phyloP scores from a whole-genome alignment of 2,888 invertebrate genomes.

The Arrhopalites spinosus region DNA sequence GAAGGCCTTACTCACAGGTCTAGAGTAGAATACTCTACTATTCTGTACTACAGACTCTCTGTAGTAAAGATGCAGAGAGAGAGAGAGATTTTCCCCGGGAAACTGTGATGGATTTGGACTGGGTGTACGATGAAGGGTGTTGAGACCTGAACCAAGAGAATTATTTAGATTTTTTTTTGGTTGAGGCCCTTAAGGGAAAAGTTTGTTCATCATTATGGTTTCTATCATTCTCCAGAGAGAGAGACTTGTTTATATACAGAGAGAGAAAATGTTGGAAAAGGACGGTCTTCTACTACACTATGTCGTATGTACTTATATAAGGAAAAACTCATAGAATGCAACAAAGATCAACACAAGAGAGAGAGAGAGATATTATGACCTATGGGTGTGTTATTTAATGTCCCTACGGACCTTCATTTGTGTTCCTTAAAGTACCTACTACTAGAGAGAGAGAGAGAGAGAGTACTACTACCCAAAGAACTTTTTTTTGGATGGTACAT shows the following conservation, averaged over 20 bases:
- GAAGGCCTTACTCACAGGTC: neutral
- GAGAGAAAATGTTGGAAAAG: neutral
- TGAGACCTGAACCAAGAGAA: conserved; percentile 38
- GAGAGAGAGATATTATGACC: neutral
- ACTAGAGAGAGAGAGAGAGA: no score
- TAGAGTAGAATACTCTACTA: neutral
- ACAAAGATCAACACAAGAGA: no score
- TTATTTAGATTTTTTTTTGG: conserved; percentile 45
- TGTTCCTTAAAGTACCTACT: no score
- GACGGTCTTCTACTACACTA: neutral
- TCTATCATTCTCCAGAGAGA: neutral
- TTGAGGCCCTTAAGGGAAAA: conserved; percentile 32
- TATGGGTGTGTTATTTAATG: conserved; percentile 8
- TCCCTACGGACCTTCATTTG: no score
- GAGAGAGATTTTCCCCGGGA: conserved; percentile 4
- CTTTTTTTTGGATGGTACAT: no score
- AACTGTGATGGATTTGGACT: conserved; percentile 23
- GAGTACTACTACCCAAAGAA: no score
- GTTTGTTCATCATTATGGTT: conserved; percentile 35
- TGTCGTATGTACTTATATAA: no score
- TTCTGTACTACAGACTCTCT: neutral
- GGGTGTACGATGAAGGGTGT: conserved; percentile 43
- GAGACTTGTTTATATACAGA: no score
- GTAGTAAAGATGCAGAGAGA: neutral
- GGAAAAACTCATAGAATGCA: no score